phyloP scores from a whole-genome alignment of 37 sponge, comb jelly and placozoan genomes.

The Cladorhizidae sp. region DNA sequence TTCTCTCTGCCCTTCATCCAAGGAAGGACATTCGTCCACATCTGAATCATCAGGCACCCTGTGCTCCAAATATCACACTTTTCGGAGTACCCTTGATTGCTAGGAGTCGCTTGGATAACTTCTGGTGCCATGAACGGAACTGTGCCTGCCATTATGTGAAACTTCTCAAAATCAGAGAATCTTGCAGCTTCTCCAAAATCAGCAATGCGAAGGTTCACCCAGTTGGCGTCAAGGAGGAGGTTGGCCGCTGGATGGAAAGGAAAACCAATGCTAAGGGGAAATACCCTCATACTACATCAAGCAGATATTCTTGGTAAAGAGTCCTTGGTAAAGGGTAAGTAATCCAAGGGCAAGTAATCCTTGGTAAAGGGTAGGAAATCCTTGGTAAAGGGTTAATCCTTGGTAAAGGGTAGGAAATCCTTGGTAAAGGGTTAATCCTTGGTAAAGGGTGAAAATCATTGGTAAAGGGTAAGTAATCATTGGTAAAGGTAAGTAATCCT shows the following conservation, averaged over 20 bases:
- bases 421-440: too few relatives aligned
- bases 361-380: too few relatives aligned
- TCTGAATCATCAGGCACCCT: background rate
- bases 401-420: too few relatives aligned
- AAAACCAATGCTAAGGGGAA: too few relatives aligned
- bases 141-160: background rate
- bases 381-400: too few relatives aligned
- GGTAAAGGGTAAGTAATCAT: too few relatives aligned
- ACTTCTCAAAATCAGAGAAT: background rate
- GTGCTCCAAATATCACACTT: conserved; percentile 1
- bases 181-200: conserved; percentile 6
- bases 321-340: too few relatives aligned
- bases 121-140: conserved; percentile 2
- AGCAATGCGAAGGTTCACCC: background rate
- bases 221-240: background rate
- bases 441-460: too few relatives aligned
- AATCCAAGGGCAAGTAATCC: too few relatives aligned
- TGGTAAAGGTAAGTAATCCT: too few relatives aligned
- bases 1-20: background rate
- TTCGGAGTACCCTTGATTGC: background rate
- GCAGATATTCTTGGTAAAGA: too few relatives aligned
- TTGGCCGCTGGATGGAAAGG: background rate
- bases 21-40: background rate
- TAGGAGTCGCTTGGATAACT: background rate
- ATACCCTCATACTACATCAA: too few relatives aligned